Evolutionary conservation across 35 echinoderm and acorn worm species (phyloP).

Genomic region (Patiria miniata): DNA sequence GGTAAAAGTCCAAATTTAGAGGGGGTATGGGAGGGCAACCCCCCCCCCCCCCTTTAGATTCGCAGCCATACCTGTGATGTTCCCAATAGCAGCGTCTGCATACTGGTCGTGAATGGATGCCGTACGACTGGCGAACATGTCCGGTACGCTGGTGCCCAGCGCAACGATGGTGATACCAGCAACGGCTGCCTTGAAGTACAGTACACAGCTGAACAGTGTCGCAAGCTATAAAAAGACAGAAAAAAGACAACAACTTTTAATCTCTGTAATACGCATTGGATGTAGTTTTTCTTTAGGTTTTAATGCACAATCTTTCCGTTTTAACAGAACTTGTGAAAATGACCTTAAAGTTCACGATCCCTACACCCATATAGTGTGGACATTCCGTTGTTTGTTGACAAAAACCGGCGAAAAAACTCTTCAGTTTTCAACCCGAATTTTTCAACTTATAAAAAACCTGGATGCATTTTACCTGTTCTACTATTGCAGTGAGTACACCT

Average conservation of each 20-base stretch:
- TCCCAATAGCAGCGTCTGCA: conserved; percentile 97
- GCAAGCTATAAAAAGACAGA: conserved; percentile 64
- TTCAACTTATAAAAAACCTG: not conserved
- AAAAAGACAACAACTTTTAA: not conserved
- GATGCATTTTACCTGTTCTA: conserved; percentile 83
- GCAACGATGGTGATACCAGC: conserved; percentile 98
- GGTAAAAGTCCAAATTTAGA: too few relatives aligned
- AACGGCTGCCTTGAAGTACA: conserved; percentile 68
- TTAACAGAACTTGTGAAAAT: too few relatives aligned
- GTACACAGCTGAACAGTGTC: conserved; percentile 80
- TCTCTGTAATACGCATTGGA: not conserved
- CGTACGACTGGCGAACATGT: conserved; percentile 90
- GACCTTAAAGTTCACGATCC: too few relatives aligned
- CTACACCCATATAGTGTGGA: too few relatives aligned
- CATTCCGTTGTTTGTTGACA: too few relatives aligned
- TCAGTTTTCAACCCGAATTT: too few relatives aligned
- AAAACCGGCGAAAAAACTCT: too few relatives aligned
- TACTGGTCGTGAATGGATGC: conserved; percentile 90
- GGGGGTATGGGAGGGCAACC: too few relatives aligned
- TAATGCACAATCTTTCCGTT: too few relatives aligned
- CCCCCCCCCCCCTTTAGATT: too few relatives aligned
- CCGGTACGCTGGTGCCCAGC: conserved; percentile 95
- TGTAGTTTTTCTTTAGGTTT: conserved; percentile 2
- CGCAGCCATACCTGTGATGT: conserved; percentile 99
- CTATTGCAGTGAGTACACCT: conserved; percentile 64